phyloP scores from a whole-genome alignment of 2,113 vertebrate species.

The Aphyosemion australe region DNA sequence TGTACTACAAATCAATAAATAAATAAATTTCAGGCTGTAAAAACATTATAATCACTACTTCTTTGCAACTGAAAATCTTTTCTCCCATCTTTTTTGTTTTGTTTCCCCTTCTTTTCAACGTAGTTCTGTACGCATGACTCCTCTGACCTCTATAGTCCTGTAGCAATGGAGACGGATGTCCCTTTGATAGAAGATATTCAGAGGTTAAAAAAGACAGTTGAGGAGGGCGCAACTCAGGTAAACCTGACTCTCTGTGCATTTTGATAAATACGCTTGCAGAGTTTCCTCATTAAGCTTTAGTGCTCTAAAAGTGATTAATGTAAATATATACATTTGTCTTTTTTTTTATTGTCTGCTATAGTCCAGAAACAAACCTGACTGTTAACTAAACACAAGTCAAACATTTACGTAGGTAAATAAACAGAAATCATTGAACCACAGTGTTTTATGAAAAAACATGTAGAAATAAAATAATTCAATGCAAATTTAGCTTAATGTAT shows the following conservation, averaged over 20 bases:
- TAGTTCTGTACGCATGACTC: conserved; percentile 88
- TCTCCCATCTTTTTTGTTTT: conserved; percentile 63
- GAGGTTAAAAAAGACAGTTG: conserved; percentile 93
- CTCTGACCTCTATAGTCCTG: conserved; percentile 88
- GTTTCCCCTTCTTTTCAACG: conserved; percentile 78
- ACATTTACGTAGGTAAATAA: no score
- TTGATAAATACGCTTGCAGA: conserved; percentile 3
- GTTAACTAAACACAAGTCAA: no score
- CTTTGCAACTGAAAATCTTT: conserved; percentile 72
- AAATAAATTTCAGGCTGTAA: neutral
- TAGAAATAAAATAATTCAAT: no score
- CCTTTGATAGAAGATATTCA: conserved; percentile 95
- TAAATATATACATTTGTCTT: neutral
- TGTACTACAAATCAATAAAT: no score
- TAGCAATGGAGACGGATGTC: conserved; percentile 95
- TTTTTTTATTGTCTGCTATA: no score
- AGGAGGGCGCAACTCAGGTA: conserved; percentile 92
- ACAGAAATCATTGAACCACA: no score
- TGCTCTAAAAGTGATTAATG: neutral
- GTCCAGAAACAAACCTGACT: neutral
- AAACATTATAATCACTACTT: conserved; percentile 46
- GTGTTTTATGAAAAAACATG: no score
- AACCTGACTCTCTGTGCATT: conserved; percentile 60
- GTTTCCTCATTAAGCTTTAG: conserved; percentile 2
- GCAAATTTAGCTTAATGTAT: no score